Evolutionary conservation across 2,888 invertebrate species (phyloP).

Genomic region (Saturnia japonica): DNA sequence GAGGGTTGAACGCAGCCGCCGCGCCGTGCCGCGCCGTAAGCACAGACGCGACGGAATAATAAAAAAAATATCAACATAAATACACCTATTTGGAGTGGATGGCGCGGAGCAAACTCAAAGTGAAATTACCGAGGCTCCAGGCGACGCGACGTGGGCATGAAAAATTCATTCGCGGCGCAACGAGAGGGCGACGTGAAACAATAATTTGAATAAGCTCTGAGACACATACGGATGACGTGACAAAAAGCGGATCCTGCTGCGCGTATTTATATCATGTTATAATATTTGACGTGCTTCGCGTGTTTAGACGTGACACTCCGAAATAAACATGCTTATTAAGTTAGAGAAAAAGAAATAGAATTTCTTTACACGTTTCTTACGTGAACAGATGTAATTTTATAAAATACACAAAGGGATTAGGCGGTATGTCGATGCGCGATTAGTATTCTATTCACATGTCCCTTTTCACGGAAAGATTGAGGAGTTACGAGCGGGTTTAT

Average conservation of each 20-base stretch:
- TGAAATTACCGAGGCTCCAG: slow-evolving; percentile 75
- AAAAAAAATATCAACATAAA: slow-evolving; percentile 61
- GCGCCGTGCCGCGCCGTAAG: too few species aligned
- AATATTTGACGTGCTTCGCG: slow-evolving; percentile 39
- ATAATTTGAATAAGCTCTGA: slow-evolving; percentile 54
- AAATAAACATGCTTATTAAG: slow-evolving; percentile 19
- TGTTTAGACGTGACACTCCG: slow-evolving; percentile 58
- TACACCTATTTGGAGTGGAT: slow-evolving; percentile 53
- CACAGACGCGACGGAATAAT: neutral
- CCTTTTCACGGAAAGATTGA: slow-evolving; percentile 60
- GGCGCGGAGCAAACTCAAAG: slow-evolving; percentile 62
- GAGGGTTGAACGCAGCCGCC: slow-evolving; percentile 40
- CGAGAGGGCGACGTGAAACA: slow-evolving; percentile 68
- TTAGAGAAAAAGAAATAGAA: neutral
- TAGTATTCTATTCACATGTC: slow-evolving; percentile 73
- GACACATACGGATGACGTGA: slow-evolving; percentile 77
- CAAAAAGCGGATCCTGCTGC: slow-evolving; percentile 41
- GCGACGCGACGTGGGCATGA: slow-evolving; percentile 76
- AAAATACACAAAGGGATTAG: slow-evolving; percentile 39
- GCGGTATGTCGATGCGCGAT: slow-evolving; percentile 57
- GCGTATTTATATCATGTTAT: slow-evolving; percentile 74
- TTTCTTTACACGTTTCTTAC: slow-evolving; percentile 36
- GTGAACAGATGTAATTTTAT: slow-evolving; percentile 37
- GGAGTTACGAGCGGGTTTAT: slow-evolving; percentile 59
- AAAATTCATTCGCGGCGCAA: slow-evolving; percentile 79